These are phyloP conservation scores for Sprattus sprattus DNA, from an alignment of 2,113 vertebrate species.

Conservation along the genomic window DNA sequence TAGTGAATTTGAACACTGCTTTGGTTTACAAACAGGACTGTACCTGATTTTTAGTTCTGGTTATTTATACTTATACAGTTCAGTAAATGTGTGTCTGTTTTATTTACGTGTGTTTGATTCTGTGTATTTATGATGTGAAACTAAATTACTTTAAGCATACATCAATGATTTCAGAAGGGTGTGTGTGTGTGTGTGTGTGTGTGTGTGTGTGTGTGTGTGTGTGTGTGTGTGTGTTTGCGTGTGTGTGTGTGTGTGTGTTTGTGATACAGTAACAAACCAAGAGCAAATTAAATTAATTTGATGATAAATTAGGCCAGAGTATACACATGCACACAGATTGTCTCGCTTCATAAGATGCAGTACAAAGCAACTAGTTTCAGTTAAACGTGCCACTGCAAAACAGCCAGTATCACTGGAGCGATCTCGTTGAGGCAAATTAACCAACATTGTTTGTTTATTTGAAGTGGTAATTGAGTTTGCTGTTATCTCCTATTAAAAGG, in stretches of 20 bases:
- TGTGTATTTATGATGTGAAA: neutral
- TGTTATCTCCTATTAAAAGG: neutral
- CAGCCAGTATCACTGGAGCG: constrained; percentile 20
- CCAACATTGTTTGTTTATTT: constrained; percentile 25
- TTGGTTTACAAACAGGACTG: too few species aligned
- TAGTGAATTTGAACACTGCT: too few species aligned
- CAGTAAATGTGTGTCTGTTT: neutral
- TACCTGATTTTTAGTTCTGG: too few species aligned
- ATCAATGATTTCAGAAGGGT: neutral
- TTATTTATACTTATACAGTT: too few species aligned
- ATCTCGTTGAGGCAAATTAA: constrained; percentile 35
- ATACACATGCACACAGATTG: neutral
- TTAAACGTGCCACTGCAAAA: constrained; percentile 15
- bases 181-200: constrained; percentile 8
- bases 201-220: neutral
- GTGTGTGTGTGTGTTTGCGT: neutral
- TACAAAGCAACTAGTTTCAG: constrained; percentile 7
- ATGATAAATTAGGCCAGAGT: neutral
- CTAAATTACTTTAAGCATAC: neutral
- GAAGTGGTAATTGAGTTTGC: constrained; percentile 26
- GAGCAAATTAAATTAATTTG: constrained; percentile 36
- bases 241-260: neutral
- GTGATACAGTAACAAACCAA: neutral
- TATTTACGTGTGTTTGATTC: neutral
- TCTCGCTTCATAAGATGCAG: constrained; percentile 1